These are phyloP conservation scores for Pipa parva DNA, from an alignment of 2,113 vertebrate species.

Conservation along the genomic window DNA sequence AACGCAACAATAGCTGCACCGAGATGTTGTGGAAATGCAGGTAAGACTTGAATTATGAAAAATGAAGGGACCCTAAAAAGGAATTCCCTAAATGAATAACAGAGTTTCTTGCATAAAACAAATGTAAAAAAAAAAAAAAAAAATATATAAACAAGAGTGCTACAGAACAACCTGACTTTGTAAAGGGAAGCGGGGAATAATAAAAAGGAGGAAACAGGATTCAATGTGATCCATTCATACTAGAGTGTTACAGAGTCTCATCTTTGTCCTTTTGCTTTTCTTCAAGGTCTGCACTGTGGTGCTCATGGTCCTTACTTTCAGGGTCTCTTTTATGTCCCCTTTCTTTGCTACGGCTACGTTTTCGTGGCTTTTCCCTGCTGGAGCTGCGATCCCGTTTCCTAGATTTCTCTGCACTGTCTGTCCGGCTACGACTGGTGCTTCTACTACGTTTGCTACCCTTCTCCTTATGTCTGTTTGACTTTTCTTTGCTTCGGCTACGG, in stretches of 20 bases:
- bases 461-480: slow-evolving; percentile 74
- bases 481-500: slow-evolving; percentile 77
- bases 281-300: slow-evolving; percentile 70
- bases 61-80: slow-evolving; percentile 74
- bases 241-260: slow-evolving; percentile 66
- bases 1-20: slow-evolving; percentile 67
- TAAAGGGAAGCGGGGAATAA: slow-evolving; percentile 50
- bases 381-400: slow-evolving; percentile 81
- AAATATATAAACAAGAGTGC: slow-evolving; percentile 48
- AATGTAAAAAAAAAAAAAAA: slow-evolving; percentile 43
- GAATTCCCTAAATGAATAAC: slow-evolving; percentile 73
- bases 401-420: slow-evolving; percentile 72
- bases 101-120: slow-evolving; percentile 65
- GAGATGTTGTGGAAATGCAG: slow-evolving; percentile 61
- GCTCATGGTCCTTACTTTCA: slow-evolving; percentile 77
- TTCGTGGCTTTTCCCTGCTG: slow-evolving; percentile 72
- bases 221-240: slow-evolving; percentile 76
- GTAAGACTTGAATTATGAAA: slow-evolving; percentile 58
- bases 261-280: slow-evolving; percentile 72
- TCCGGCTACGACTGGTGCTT: slow-evolving; percentile 69
- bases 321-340: slow-evolving; percentile 73
- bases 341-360: slow-evolving; percentile 79
- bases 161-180: slow-evolving; percentile 64
- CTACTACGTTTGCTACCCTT: slow-evolving; percentile 67
- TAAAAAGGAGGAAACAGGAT: slow-evolving; percentile 68